phyloP scores from a whole-genome alignment of 2,113 vertebrate genomes.

The Proteles cristata region DNA sequence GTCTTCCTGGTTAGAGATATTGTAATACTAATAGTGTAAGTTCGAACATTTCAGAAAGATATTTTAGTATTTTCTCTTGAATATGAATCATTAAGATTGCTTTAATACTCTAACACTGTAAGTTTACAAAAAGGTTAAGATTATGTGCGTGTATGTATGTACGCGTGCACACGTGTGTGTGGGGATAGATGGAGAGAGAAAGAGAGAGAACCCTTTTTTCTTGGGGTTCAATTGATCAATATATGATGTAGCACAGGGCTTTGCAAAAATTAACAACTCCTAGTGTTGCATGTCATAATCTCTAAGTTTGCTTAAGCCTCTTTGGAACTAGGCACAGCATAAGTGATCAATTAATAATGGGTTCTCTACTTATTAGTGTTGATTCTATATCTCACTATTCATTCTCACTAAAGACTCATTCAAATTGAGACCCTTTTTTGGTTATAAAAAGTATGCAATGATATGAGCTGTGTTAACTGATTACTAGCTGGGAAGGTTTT shows the following conservation, averaged over 20 bases:
- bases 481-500: conserved; percentile 68
- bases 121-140: conserved; percentile 34
- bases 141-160: background rate
- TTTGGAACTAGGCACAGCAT: background rate
- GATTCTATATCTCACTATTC: background rate
- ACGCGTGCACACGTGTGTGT: too few relatives aligned
- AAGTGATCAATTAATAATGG: background rate
- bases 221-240: background rate
- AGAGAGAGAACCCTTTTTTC: background rate
- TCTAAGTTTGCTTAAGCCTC: background rate
- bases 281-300: background rate
- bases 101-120: background rate
- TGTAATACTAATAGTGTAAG: background rate
- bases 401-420: conserved; percentile 42
- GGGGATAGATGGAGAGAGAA: background rate
- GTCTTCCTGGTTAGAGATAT: background rate
- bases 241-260: background rate
- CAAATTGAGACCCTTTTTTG: conserved; percentile 53
- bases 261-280: conserved; percentile 34
- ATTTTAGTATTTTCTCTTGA: conserved; percentile 30
- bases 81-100: background rate
- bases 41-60: background rate
- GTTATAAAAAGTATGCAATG: conserved; percentile 29
- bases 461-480: conserved; percentile 49
- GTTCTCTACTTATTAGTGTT: background rate